phyloP scores from a whole-genome alignment of 2,797 vertebrate species.

The Kryptopterus vitreolus region DNA sequence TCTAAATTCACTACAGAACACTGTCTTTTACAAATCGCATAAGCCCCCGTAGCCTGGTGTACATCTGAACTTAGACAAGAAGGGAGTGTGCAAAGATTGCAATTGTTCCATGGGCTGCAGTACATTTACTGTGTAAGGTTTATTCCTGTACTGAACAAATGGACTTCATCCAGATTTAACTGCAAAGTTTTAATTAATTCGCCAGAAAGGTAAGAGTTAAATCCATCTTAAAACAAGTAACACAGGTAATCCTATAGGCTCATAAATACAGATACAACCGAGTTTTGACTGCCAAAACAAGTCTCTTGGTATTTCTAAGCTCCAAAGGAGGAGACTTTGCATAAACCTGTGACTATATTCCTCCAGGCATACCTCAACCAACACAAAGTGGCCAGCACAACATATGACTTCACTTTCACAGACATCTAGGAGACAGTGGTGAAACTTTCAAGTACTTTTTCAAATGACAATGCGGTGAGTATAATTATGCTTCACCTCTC shows the following conservation, averaged over 20 bases:
- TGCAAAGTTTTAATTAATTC: constrained; percentile 9
- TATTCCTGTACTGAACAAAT: background rate
- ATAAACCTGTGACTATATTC: constrained; percentile 16
- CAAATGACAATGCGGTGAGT: constrained; percentile 22
- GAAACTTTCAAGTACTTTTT: constrained; percentile 15
- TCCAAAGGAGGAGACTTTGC: background rate
- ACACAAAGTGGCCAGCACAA: constrained; percentile 27
- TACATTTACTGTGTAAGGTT: background rate
- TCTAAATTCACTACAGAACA: background rate
- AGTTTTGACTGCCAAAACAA: constrained; percentile 35
- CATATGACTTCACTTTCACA: constrained; percentile 33
- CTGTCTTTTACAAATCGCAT: background rate
- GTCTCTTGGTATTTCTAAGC: background rate
- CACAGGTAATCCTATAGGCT: constrained; percentile 10
- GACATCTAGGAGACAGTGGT: constrained; percentile 33
- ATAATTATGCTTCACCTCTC: constrained; percentile 31
- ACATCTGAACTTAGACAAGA: constrained; percentile 6
- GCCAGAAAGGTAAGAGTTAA: constrained; percentile 1
- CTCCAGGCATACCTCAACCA: constrained; percentile 22
- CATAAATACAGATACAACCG: constrained; percentile 27
- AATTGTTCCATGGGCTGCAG: constrained; percentile 1
- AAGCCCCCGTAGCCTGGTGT: background rate
- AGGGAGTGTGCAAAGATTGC: constrained; percentile 1
- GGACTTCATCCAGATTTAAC: constrained; percentile 12
- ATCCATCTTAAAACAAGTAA: constrained; percentile 9